Conservation (phyloP, 2,113 vertebrate genomes). For the Emydocephalus ijimae region DNA sequence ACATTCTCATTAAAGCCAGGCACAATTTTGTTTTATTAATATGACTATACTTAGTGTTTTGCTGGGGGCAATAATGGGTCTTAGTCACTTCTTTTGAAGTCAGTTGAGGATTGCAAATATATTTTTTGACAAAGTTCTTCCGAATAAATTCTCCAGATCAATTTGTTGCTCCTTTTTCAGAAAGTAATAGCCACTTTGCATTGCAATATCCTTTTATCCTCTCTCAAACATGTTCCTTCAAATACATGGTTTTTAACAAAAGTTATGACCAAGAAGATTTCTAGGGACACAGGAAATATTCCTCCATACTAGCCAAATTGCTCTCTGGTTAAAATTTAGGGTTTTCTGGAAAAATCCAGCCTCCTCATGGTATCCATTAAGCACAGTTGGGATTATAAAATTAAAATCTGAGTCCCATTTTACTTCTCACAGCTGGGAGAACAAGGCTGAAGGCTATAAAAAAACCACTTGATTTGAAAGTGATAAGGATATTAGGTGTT, state of each 20-base stretch:
- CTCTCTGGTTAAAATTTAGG: not conserved
- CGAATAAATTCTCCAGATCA: not conserved
- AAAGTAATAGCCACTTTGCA: not conserved
- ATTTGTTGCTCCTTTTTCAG: not conserved
- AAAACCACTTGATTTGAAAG: not conserved
- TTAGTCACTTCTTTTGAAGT: not conserved
- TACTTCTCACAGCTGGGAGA: not conserved
- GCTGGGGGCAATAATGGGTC: not conserved
- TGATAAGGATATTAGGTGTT: too few species aligned
- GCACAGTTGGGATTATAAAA: not conserved
- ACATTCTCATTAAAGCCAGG: conserved; percentile 6
- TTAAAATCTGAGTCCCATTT: not conserved
- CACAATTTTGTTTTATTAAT: conserved; percentile 12
- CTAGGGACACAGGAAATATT: not conserved
- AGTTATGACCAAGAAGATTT: not conserved
- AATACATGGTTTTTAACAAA: not conserved
- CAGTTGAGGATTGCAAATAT: not conserved
- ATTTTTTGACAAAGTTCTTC: not conserved
- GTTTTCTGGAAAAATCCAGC: not conserved
- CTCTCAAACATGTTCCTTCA: not conserved
- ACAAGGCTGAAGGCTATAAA: not conserved
- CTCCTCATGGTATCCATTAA: not conserved
- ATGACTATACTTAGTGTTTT: not conserved
- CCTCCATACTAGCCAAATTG: not conserved
- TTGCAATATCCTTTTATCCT: not conserved